A percentile compares a stretch with the other conserved stretches of the same genome.
Evolutionary conservation across 2,113 vertebrate genomes (phyloP).

Genomic region (Hydropotes inermis): DNA sequence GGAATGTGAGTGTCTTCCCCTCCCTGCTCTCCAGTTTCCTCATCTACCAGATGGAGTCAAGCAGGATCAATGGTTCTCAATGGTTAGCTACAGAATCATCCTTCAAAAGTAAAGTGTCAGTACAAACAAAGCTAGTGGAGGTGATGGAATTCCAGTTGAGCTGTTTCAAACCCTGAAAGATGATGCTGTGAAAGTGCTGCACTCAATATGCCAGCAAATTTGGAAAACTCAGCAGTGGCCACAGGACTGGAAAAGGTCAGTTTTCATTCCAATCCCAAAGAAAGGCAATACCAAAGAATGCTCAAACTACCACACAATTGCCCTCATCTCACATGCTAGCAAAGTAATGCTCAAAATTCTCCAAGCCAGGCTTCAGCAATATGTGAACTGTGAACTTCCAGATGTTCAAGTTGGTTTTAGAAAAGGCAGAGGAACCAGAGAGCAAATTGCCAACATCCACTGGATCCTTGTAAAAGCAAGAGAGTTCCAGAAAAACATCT

Average conservation of each 20-base stretch:
- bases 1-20: background rate
- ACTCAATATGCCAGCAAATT: background rate
- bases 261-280: background rate
- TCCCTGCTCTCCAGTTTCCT: background rate
- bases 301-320: background rate
- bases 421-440: background rate
- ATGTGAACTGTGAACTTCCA: rapidly evolving
- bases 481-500: background rate
- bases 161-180: background rate
- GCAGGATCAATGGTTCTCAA: background rate
- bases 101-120: background rate
- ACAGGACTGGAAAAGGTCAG: background rate
- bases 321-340: background rate
- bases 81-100: background rate
- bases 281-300: background rate
- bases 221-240: background rate
- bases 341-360: background rate
- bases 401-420: background rate
- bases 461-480: background rate
- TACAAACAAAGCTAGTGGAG: rapidly evolving
- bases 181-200: background rate
- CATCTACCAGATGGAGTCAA: background rate
- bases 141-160: background rate
- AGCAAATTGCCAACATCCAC: background rate
- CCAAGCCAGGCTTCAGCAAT: background rate